Base-by-base conservation (phyloP, 2,797 vertebrate species). In the Merluccius polli region DNA sequence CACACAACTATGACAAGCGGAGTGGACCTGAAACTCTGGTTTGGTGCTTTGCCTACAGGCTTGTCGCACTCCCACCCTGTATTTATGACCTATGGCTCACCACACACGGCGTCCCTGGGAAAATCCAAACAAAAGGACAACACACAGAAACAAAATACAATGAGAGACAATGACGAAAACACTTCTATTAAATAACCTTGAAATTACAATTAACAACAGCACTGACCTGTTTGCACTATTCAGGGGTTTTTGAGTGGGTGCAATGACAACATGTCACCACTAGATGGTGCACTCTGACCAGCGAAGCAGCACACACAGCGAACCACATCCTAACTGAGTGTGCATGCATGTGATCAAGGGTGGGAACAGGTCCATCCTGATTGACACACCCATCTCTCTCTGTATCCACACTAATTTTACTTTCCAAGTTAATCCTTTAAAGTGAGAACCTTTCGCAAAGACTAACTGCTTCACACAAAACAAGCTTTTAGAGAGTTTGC, bases 1-100 rank as follows among this genome's bases (percentile, higher is more conserved):
- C 78, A 83, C 59, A 63, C n/a, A 27, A 2, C 24, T 16, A 44
- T 21, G 6, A 59, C 21, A 21, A 59, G 52, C 90, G 91, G 85
- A 86, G 83, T 85, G 73, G 84, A 92, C 91, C 89, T 88, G 91
- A 90, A 89, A 89, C 80, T 79, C 90, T 0, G 79, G 91, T 91
- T 90, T 73, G 0, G n/a, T 32, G 75, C 72, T 11, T 72, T 71
- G 72, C 71, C 77, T 65, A 7, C 15, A 76, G 78, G 44, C 52
- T 71, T 65, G 18, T 33, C 2, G 35, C 0, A 35, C 82, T 77
- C 79, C 77, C 87, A 11, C 88, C 89, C 73, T 82, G 41, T 79
- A 21, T 74, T 68, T n/a, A n/a, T n/a, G 11, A 71, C 59, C 33
- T 74, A 74, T 71, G 63, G 27, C 76, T 75, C 48, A 24, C 21